Evolutionary conservation across 2,888 invertebrate genomes (phyloP).

Genomic region (Stenichneumon culpator): DNA sequence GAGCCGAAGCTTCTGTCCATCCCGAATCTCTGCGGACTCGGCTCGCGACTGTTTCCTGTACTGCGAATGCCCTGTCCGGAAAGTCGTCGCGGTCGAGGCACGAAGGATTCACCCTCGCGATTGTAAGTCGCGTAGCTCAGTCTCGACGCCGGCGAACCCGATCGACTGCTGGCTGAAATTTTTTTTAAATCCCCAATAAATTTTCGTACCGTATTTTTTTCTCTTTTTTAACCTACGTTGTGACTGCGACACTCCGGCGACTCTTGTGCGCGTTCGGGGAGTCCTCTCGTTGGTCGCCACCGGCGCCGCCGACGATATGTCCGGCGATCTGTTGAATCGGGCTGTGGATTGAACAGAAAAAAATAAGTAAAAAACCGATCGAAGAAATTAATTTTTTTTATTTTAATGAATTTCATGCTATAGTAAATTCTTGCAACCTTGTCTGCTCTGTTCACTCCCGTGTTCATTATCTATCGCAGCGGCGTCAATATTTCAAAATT

Average conservation of each 20-base stretch:
- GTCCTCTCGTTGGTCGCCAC: constrained; percentile 88
- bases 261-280: constrained; percentile 88
- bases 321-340: constrained; percentile 89
- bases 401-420: constrained; percentile 20
- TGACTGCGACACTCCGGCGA: constrained; percentile 94
- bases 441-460: constrained; percentile 74
- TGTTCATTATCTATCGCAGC: constrained; percentile 77
- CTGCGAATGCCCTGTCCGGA: constrained; percentile 87
- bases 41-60: constrained; percentile 84
- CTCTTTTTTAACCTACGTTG: constrained; percentile 90
- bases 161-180: constrained; percentile 93
- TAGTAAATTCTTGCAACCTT: constrained; percentile 68
- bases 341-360: constrained; percentile 84
- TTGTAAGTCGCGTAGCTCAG: constrained; percentile 90
- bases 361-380: constrained; percentile 17
- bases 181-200: too few relatives aligned
- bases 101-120: constrained; percentile 86
- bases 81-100: constrained; percentile 88
- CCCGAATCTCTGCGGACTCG: constrained; percentile 85
- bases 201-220: background rate
- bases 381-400: background rate
- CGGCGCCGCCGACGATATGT: constrained; percentile 86
- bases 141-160: constrained; percentile 96
- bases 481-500: constrained; percentile 62
- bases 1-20: constrained; percentile 81